These are phyloP conservation scores for Nylanderia fulva DNA, from an alignment of 1,140 invertebrate genomes.

Conservation along the genomic window DNA sequence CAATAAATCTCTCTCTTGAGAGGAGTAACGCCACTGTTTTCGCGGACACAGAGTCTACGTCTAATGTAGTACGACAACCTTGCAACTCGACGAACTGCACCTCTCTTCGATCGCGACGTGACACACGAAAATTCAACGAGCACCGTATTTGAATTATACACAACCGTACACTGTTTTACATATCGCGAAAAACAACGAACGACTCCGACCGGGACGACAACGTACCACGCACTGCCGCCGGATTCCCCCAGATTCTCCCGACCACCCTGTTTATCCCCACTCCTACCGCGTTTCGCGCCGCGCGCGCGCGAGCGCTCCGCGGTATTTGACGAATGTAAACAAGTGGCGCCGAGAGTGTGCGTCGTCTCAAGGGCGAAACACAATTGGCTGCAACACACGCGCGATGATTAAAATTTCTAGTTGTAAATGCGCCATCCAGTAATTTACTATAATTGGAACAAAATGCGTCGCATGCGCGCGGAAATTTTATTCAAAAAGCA, in stretches of 20 bases:
- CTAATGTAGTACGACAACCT: neutral
- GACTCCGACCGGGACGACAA: neutral
- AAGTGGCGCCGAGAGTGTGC: neutral
- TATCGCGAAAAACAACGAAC: neutral
- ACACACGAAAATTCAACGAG: constrained; percentile 1
- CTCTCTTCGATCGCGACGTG: neutral
- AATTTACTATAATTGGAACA: neutral
- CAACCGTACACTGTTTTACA: neutral
- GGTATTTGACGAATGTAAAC: neutral
- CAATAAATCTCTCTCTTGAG: neutral
- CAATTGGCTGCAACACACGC: neutral
- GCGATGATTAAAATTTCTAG: neutral
- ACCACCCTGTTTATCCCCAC: neutral
- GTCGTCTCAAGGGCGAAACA: constrained; percentile 11
- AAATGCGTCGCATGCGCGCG: too few relatives aligned
- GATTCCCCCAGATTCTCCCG: constrained; percentile 47
- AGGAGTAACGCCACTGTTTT: neutral
- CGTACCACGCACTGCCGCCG: constrained; percentile 43
- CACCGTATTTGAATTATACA: neutral
- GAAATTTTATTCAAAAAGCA: too few relatives aligned
- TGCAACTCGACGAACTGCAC: neutral
- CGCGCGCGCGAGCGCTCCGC: too few relatives aligned
- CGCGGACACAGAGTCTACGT: neutral
- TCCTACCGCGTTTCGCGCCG: too few relatives aligned
- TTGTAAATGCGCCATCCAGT: neutral